Base-by-base conservation (phyloP, 2,113 vertebrate species). In the Erythrolamprus reginae region DNA sequence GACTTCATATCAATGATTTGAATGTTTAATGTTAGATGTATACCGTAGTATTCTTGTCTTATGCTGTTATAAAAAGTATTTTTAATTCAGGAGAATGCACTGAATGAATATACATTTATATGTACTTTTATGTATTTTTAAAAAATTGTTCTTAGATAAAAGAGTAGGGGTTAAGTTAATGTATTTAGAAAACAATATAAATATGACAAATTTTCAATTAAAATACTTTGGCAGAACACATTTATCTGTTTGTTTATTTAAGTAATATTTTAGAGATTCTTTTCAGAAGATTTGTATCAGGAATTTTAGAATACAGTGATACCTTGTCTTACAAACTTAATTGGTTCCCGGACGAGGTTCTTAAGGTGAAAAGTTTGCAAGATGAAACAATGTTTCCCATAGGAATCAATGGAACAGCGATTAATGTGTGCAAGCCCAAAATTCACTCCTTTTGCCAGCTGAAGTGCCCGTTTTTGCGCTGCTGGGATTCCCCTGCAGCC, bases 1-100 rank as follows among this genome's bases (percentile, higher is more conserved):
- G 13, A 83, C 5, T 28, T n/a, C 88, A 87, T 93, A 92, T 95
- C 93, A 94, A 95, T 84, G 90, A 84, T 95, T 95, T 91, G 93
- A 91, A 91, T 88, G 89, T 94, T 89, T 48, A 89, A 89, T 93
- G 93, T 48, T 93, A 84, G 94, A 96, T 93, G 94, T 94, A 53
- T 92, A 9, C 15, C 17, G 90, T 83, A 89, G 92, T 95, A 93
- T 95, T 95, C 94, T 94, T 94, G 91, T 90, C 51, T 94, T 92
- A 91, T 92, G 38, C 3, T 53, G 86, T 58, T 95, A 95, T 48
- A 50, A 91, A 91, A 52, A 91, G 82, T 33, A 55, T 55, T 86
- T 82, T 51, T 90, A n/a, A 1, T 87, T 61, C 23, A 45, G 47
- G 84, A 53, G 8, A 86, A 26, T 38, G 86, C 86, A 42, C 28